A percentile compares a stretch with the other conserved stretches of the same genome.
Conservation (phyloP, 2,797 vertebrate species). For the Enteromius fasciolatus region DNA sequence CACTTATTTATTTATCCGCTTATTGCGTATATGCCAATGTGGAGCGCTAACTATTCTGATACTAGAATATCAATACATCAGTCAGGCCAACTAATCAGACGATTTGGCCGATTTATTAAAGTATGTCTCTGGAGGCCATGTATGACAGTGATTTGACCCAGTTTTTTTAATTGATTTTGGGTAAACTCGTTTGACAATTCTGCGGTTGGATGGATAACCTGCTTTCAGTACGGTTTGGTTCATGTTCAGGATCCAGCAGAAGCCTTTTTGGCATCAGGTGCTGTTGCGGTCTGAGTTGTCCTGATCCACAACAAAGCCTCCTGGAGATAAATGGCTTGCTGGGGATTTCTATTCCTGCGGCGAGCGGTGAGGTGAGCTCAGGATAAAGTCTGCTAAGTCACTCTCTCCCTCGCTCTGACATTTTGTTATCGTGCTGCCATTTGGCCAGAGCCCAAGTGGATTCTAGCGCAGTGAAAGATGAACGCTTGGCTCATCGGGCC, state of each 20-base stretch:
- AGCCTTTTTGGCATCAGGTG: slow-evolving; percentile 45
- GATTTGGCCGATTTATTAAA: background rate
- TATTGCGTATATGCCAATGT: background rate
- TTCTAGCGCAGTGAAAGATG: slow-evolving; percentile 52
- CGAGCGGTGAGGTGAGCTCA: slow-evolving; percentile 56
- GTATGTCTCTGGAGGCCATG: background rate
- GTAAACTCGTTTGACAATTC: background rate
- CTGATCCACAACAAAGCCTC: slow-evolving; percentile 49
- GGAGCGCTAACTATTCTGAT: background rate
- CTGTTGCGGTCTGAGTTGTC: slow-evolving; percentile 33
- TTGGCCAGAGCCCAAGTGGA: slow-evolving; percentile 57
- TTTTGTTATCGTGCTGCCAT: slow-evolving; percentile 59
- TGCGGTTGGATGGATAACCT: background rate
- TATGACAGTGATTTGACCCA: background rate
- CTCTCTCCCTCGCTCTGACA: slow-evolving; percentile 48
- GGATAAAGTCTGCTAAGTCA: slow-evolving; percentile 59
- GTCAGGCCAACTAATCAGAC: background rate
- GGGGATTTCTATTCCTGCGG: slow-evolving; percentile 50
- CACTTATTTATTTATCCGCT: background rate
- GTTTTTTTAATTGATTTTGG: background rate
- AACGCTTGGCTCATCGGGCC: background rate
- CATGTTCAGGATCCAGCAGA: slow-evolving; percentile 13
- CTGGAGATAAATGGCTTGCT: slow-evolving; percentile 56
- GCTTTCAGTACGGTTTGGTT: background rate
- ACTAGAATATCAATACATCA: background rate